Evolutionary conservation across 2,113 vertebrate species (phyloP), one percentile per base, ranked within the genome.

Genomic region (Natator depressus): DNA sequence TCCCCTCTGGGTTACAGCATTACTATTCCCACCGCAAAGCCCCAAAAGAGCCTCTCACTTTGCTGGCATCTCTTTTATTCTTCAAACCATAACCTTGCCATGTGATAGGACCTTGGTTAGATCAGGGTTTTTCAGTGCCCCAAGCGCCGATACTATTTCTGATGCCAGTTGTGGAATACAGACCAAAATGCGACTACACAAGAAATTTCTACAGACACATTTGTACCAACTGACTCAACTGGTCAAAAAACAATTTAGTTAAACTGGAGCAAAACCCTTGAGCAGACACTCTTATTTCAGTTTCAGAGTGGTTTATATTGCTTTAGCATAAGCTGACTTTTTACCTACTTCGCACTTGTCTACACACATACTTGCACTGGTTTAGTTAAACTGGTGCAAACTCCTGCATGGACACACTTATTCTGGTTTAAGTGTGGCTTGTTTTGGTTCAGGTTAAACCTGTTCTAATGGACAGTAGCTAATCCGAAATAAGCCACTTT

Each of bases 71-170:
- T 38, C 19, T 38, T 65, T 69, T 22, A 72, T 72, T 72, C n/a
- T 38, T 72, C n/a, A 72, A 72, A 20, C 65, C 19, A 22, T 72
- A 38, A 72, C 65, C 16, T 38, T 38, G 38, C 65, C 65, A 3
- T 11, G n/a, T 72, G 65, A 72, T 38, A 72, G 3, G 16, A 72
- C 20, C n/a, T 72, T 72, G 35, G 4, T 72, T 72, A 69, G 31
- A 81, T 86, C 62, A 51, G 49, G 90, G 42, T 47, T 89, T 85
- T 95, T 72, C 89, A 89, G 49, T 1, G 54, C 42, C 55, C 22
- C 90, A 80, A 85, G 82, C 76, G 80, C 88, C 90, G 92, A 14
- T 51, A 31, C 50, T 84, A 51, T 72, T 91, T 93, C 88, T 86
- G 87, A 88, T 35, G 16, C 17, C 46, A 88, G 55, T 86, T 92